A percentile compares a stretch with the other conserved stretches of the same genome.
These are phyloP conservation scores for Acanthopagrus latus DNA, from an alignment of 2,797 vertebrate genomes.

Conservation along the genomic window DNA sequence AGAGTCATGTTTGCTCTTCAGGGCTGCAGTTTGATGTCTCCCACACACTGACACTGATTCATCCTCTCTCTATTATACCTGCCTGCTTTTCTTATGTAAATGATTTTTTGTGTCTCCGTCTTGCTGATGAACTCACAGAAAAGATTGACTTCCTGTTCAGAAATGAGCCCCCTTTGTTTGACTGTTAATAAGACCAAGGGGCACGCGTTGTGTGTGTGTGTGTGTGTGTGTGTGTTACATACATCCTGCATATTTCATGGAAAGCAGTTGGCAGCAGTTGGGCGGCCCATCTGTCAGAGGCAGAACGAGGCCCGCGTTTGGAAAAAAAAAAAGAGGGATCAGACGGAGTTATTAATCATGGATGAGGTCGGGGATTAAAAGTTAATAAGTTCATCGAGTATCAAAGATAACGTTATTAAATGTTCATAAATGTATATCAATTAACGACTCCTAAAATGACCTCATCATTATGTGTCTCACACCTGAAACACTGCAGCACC, in stretches of 20 bases:
- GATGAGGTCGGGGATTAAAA: slow-evolving; percentile 73
- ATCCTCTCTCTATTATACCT: not conserved
- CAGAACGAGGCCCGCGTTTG: slow-evolving; percentile 27
- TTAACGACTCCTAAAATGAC: slow-evolving; percentile 21
- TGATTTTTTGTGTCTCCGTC: slow-evolving; percentile 2
- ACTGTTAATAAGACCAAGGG: not conserved
- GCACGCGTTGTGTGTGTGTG: slow-evolving; percentile 12
- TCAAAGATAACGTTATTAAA: slow-evolving; percentile 65
- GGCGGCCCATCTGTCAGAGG: slow-evolving; percentile 68
- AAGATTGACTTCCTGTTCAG: slow-evolving; percentile 21
- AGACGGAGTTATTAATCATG: slow-evolving; percentile 65
- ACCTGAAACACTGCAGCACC: not conserved
- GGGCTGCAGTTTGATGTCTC: not conserved
- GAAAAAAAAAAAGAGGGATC: slow-evolving; percentile 42
- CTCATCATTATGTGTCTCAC: not conserved
- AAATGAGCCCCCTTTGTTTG: not conserved
- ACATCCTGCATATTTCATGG: slow-evolving; percentile 63
- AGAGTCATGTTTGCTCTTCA: not conserved
- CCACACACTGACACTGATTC: not conserved
- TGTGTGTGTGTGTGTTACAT: slow-evolving; percentile 8
- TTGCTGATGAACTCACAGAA: slow-evolving; percentile 25
- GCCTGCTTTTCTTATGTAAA: slow-evolving; percentile 24
- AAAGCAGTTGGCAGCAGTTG: slow-evolving; percentile 74
- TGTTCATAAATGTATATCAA: slow-evolving; percentile 42
- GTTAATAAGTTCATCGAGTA: slow-evolving; percentile 59